Evolutionary conservation across 2,797 vertebrate genomes (phyloP).

Genomic region (Tamandua tetradactyla): DNA sequence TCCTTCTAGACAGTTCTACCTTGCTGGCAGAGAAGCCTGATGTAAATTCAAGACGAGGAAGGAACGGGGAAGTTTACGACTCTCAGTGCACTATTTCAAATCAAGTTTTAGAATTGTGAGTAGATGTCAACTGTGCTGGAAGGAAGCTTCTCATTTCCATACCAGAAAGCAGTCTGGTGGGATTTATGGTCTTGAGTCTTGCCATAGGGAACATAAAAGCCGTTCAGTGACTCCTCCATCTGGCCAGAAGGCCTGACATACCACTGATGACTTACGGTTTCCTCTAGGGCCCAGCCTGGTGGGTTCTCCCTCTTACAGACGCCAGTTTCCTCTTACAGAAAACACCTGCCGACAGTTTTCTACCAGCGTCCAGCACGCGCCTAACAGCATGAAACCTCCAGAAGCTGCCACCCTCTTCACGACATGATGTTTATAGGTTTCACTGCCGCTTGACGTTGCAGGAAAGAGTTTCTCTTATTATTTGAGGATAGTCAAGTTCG

Average conservation of each 20-base stretch:
- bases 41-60: not conserved
- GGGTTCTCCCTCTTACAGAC: too few species aligned
- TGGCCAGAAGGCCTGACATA: not conserved
- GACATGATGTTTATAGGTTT: not conserved
- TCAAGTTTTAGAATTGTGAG: not conserved
- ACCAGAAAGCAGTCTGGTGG: not conserved
- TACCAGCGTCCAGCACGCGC: not conserved
- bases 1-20: not conserved
- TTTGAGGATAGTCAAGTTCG: not conserved
- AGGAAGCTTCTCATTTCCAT: conserved; percentile 13
- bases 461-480: not conserved
- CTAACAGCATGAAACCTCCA: not conserved
- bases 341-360: too few species aligned
- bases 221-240: not conserved
- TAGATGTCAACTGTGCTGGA: not conserved
- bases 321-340: too few species aligned
- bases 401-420: not conserved
- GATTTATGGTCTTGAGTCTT: not conserved
- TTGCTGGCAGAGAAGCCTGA: not conserved
- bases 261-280: not conserved
- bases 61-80: not conserved
- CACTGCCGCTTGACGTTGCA: not conserved
- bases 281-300: fast-evolving
- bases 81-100: not conserved
- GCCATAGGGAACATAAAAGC: not conserved